These are phyloP conservation scores for Tapera naevia DNA, from an alignment of 2,797 vertebrate genomes.

Conservation along the genomic window DNA sequence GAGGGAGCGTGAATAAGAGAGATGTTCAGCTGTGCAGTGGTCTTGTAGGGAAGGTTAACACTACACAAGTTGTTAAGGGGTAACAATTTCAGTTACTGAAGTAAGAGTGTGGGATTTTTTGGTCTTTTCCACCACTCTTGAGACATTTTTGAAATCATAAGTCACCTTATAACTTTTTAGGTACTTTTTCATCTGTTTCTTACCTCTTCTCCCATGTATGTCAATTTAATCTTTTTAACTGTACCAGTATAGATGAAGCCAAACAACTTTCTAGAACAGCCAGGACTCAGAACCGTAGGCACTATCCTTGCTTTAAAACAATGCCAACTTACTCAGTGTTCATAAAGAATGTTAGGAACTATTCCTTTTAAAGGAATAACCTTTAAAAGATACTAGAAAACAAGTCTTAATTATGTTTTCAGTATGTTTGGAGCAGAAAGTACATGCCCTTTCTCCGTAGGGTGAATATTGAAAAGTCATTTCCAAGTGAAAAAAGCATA, in stretches of 20 bases:
- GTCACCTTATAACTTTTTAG: not conserved
- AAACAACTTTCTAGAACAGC: not conserved
- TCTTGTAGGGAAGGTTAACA: not conserved
- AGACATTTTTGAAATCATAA: not conserved
- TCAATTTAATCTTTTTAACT: not conserved
- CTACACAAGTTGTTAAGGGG: not conserved
- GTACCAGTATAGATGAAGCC: not conserved
- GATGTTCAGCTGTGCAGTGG: not conserved
- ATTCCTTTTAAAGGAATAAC: constrained; percentile 36
- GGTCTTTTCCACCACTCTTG: not conserved
- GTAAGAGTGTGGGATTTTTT: not conserved
- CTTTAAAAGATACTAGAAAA: not conserved
- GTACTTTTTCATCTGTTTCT: not conserved
- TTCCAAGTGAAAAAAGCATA: no score
- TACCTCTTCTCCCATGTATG: not conserved
- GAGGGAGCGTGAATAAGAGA: not conserved
- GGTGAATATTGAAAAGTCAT: not conserved
- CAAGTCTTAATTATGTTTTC: not conserved
- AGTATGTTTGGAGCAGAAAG: not conserved
- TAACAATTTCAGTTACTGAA: not conserved
- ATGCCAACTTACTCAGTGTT: not conserved
- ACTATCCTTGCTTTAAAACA: not conserved
- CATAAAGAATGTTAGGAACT: not conserved
- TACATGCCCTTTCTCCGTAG: not conserved
- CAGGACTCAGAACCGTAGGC: not conserved